These are phyloP conservation scores for Brachypodius melanocephalos DNA, from an alignment of 2,113 vertebrate genomes.

Conservation along the genomic window DNA sequence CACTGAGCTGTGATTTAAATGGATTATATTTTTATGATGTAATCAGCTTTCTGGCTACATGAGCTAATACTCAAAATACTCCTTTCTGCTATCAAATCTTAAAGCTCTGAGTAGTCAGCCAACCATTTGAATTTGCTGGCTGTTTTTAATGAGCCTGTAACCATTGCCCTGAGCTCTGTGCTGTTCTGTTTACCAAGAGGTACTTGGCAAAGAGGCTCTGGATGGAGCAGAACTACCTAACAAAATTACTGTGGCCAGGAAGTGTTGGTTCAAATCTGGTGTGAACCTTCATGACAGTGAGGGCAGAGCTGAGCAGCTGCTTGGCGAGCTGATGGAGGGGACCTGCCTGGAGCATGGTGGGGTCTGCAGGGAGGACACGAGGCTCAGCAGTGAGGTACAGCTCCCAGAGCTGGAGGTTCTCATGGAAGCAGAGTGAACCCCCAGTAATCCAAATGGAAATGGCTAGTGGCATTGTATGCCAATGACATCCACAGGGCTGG, in stretches of 20 bases:
- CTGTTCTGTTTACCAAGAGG: neutral
- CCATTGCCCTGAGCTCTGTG: neutral
- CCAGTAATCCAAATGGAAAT: neutral
- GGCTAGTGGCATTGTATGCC: neutral
- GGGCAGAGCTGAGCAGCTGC: neutral
- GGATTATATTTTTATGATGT: constrained; percentile 1
- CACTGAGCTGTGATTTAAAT: constrained; percentile 1
- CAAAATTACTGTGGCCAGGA: neutral
- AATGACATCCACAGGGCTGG: neutral
- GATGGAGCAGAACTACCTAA: neutral
- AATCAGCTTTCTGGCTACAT: neutral
- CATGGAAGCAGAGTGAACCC: neutral
- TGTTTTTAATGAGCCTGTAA: neutral
- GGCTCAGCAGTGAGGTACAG: fast-evolving
- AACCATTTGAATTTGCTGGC: neutral
- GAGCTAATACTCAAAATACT: neutral
- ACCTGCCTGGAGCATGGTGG: neutral
- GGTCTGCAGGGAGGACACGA: fast-evolving
- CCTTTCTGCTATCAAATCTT: neutral
- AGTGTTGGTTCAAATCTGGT: neutral
- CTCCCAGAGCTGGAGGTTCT: neutral
- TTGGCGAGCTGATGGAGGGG: fast-evolving
- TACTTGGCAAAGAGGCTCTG: neutral
- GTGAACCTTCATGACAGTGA: neutral
- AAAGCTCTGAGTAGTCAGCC: neutral